phyloP scores from a whole-genome alignment of 2,888 invertebrate genomes.

The Cantharis flavilabris region DNA sequence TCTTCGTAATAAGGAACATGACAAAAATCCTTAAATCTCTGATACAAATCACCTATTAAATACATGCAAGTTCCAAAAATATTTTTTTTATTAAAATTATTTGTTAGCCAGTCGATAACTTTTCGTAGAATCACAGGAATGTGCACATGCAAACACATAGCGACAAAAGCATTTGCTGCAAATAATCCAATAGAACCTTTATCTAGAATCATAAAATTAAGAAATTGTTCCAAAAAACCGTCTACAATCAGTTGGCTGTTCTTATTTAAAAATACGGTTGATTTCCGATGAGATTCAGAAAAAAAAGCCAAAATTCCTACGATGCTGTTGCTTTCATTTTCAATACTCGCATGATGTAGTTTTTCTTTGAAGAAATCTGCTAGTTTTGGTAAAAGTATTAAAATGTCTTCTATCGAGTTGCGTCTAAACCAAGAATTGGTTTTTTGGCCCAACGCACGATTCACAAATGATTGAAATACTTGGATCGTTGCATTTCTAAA shows the following conservation, averaged over 20 bases:
- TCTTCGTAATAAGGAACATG: conserved; percentile 8
- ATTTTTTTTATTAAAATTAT: conserved; percentile 34
- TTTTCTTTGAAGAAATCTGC: conserved; percentile 6
- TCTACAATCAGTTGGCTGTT: neutral
- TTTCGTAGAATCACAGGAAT: conserved; percentile 17
- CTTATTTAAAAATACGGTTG: neutral
- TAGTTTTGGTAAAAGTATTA: conserved; percentile 13
- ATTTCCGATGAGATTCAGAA: conserved; percentile 12
- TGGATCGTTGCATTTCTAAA: conserved; percentile 19
- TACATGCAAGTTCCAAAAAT: conserved; percentile 35
- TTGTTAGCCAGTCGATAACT: conserved; percentile 5
- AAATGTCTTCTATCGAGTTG: conserved; percentile 12
- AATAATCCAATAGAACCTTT: conserved; percentile 3
- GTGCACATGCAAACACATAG: conserved; percentile 7
- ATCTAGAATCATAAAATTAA: conserved; percentile 2
- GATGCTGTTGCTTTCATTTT: neutral
- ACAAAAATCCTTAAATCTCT: conserved; percentile 32
- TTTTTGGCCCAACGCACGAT: conserved; percentile 14
- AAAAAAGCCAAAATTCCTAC: conserved; percentile 22
- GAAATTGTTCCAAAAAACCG: conserved; percentile 6
- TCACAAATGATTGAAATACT: conserved; percentile 12
- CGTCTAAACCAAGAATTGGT: neutral
- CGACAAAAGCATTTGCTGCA: conserved; percentile 18
- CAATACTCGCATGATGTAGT: neutral
- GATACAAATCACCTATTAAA: conserved; percentile 35